Percentiles rank a stretch among this genome's conserved stretches.
Evolutionary conservation across 2,888 invertebrate species (phyloP).

Genomic region (Pelosia muscerda): DNA sequence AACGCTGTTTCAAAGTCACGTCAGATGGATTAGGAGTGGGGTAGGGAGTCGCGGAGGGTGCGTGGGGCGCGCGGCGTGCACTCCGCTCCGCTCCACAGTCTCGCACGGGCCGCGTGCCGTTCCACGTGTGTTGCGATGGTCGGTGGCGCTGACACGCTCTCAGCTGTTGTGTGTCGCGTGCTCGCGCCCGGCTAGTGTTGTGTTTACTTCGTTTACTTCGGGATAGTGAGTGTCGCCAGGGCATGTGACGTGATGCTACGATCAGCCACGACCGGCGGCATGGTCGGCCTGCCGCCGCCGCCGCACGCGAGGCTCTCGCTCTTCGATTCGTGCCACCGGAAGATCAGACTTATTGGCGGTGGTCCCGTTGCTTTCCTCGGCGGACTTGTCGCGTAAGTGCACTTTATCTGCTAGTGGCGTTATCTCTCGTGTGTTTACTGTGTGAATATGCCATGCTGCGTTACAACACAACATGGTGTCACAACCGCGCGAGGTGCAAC

Average conservation of each 20-base stretch:
- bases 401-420: background rate
- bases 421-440: background rate
- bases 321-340: constrained; percentile 91
- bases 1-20: constrained; percentile 61
- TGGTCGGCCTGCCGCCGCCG: constrained; percentile 75
- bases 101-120: constrained; percentile 80
- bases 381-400: constrained; percentile 91
- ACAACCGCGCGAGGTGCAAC: constrained; percentile 19
- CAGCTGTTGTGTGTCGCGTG: constrained; percentile 58
- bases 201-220: constrained; percentile 39
- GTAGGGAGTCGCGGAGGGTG: constrained; percentile 55
- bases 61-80: constrained; percentile 72
- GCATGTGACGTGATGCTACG: constrained; percentile 67
- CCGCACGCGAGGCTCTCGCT: constrained; percentile 88
- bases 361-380: constrained; percentile 89
- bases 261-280: constrained; percentile 83
- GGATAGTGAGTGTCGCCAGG: constrained; percentile 66
- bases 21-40: constrained; percentile 46
- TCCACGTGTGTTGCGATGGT: constrained; percentile 83
- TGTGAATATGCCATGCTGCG: background rate
- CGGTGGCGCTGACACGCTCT: constrained; percentile 85
- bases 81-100: constrained; percentile 62
- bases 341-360: constrained; percentile 90
- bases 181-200: constrained; percentile 63
- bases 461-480: constrained; percentile 22